Base-by-base conservation (phyloP, 92 coral and sea anemone species). In the Phenganax stokvisi region DNA sequence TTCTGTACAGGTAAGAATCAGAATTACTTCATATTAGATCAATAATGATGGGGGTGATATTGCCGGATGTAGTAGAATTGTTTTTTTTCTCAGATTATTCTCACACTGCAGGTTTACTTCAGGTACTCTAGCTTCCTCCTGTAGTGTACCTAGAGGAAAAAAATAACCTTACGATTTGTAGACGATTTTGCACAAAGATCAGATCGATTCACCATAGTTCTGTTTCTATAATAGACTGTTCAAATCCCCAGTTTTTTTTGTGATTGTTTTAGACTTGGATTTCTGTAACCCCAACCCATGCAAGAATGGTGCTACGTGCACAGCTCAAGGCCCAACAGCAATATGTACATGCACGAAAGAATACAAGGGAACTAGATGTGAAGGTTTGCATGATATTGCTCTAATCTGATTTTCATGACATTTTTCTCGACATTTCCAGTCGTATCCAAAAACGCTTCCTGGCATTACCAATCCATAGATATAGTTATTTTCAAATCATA, bases 221-320 rank as follows among this genome's bases (percentile, higher is more conserved):
- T 37, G 47, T 37, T 5, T 37, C 47, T 37, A 37, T 37, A 37
- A 37, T 37, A 37, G 47, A 1, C 47, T 37, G 47, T 37, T 37
- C 2, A 37, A 37, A 37, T 37, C 47, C 47, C 3, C 47, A 37
- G 47, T 37, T 37, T 37, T 37, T 37, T 0, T 80, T 5, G 6
- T 27, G 9, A 8, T 17, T 17, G 8, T 47, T 54, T 62, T 80
- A 79, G 83, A 79, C 7, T 51, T 79, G 6, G 83, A 79, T 62
- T 65, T 59, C n/a, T 79, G 83, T 25, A 79, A 79, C 63, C 83
- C 83, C 7, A 79, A 63, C 57, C 83, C 83, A 51, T 79, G 83
- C 30, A 79, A 54, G 31, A 79, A 79, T 79, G 73, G 74, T 56
- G 83, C 59, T 12, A 79, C 51, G 54, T 79, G 83, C 20, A 79